These are phyloP conservation scores for Patella depressa DNA, from an alignment of 2,888 invertebrate genomes.

Conservation along the genomic window DNA sequence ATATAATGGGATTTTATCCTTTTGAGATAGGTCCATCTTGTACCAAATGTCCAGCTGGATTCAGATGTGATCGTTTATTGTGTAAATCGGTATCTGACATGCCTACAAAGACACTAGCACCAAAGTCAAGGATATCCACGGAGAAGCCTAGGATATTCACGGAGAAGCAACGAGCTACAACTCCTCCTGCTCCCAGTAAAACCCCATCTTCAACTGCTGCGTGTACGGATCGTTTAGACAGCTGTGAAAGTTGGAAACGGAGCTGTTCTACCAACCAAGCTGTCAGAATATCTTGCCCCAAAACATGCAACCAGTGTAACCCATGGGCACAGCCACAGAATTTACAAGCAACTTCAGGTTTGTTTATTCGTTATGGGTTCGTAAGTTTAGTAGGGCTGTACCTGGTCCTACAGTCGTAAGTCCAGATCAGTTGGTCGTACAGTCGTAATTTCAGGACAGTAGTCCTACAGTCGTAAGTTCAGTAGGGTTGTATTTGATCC, in stretches of 20 bases:
- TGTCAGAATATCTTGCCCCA: conserved; percentile 9
- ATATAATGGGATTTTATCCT: background rate
- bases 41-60: background rate
- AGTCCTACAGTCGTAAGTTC: too few relatives aligned
- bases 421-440: too few relatives aligned
- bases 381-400: too few relatives aligned
- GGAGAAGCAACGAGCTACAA: background rate
- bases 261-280: conserved; percentile 9
- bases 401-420: too few relatives aligned
- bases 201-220: background rate
- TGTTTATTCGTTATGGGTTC: too few relatives aligned
- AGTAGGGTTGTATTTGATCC: too few relatives aligned
- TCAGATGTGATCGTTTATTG: background rate
- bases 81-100: background rate
- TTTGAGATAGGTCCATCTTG: background rate
- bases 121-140: conserved; percentile 11
- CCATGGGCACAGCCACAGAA: background rate
- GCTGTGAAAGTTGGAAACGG: background rate
- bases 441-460: too few relatives aligned
- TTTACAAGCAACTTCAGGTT: too few relatives aligned
- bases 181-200: too few relatives aligned
- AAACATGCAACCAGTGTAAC: conserved; percentile 13
- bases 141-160: background rate
- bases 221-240: background rate
- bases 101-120: background rate